These are phyloP conservation scores for Neelides folsomi DNA, from an alignment of 2,888 invertebrate species.

Conservation along the genomic window DNA sequence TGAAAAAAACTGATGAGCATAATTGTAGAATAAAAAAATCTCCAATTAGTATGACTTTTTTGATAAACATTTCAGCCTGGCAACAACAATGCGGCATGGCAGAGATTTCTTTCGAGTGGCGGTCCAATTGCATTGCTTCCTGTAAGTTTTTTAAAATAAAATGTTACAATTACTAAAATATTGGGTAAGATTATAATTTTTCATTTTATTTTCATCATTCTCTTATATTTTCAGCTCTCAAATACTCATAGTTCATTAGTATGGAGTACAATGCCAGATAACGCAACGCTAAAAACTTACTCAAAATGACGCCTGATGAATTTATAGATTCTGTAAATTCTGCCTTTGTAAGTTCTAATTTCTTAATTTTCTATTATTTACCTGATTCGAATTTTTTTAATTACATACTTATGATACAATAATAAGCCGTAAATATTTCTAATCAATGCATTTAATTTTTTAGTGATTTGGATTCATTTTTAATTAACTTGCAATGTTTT, in stretches of 20 bases:
- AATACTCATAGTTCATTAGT: constrained; percentile 73
- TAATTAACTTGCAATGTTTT: neutral
- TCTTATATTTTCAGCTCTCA: constrained; percentile 45
- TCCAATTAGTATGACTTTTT: too few relatives aligned
- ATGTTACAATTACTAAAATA: too few relatives aligned
- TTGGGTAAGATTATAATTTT: too few relatives aligned
- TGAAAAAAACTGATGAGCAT: too few relatives aligned
- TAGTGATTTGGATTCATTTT: too few relatives aligned
- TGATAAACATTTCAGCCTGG: constrained; percentile 43
- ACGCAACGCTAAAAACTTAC: constrained; percentile 62
- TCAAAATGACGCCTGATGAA: constrained; percentile 54
- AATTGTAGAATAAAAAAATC: too few relatives aligned
- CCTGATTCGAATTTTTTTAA: neutral
- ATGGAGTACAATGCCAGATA: constrained; percentile 68
- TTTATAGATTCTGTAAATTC: constrained; percentile 81
- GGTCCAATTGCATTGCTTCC: constrained; percentile 90
- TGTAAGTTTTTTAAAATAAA: constrained; percentile 41
- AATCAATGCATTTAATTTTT: too few relatives aligned
- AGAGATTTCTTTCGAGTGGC: constrained; percentile 69
- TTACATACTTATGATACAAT: too few relatives aligned
- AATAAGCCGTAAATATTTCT: too few relatives aligned
- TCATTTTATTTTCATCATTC: constrained; percentile 4
- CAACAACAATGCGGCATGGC: constrained; percentile 85
- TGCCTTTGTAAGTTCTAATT: constrained; percentile 52
- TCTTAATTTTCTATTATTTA: neutral